These are phyloP conservation scores for Cheilosia pagana DNA, from an alignment of 2,888 invertebrate genomes.

Conservation along the genomic window DNA sequence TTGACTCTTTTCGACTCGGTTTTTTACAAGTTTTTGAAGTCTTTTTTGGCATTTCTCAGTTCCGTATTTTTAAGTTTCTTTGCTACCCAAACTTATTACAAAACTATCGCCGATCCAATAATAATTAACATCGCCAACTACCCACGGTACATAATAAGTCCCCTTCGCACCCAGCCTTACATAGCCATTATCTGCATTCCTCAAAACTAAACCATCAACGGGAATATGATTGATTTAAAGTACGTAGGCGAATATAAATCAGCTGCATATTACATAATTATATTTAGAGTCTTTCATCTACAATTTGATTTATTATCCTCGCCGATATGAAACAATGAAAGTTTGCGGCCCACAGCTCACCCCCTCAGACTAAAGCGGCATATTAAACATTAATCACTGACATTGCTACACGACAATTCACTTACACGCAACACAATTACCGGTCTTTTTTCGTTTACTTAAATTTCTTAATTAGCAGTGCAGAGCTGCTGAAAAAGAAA, in stretches of 20 bases:
- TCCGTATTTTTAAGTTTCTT: too few species aligned
- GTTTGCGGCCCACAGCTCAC: neutral
- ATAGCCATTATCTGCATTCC: constrained; percentile 27
- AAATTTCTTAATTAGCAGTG: constrained; percentile 69
- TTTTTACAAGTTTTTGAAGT: too few species aligned
- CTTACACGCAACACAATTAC: constrained; percentile 70
- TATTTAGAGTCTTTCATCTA: constrained; percentile 61
- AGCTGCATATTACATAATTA: neutral
- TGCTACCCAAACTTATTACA: too few species aligned
- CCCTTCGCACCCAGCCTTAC: constrained; percentile 19
- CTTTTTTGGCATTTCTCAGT: too few species aligned
- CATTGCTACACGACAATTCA: constrained; percentile 74
- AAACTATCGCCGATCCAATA: too few species aligned
- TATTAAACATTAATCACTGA: constrained; percentile 73
- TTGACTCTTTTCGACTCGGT: too few species aligned
- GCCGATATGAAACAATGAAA: constrained; percentile 12
- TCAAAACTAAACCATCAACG: constrained; percentile 11
- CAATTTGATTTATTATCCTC: constrained; percentile 62
- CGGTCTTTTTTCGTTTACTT: constrained; percentile 55
- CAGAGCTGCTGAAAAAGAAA: neutral
- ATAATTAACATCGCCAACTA: constrained; percentile 25
- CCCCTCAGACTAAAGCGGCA: constrained; percentile 26
- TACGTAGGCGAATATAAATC: constrained; percentile 50
- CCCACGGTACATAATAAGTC: constrained; percentile 21
- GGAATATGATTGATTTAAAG: constrained; percentile 65